These are phyloP conservation scores for Hypotaenidia okinawae DNA, from an alignment of 2,797 vertebrate species.

Conservation along the genomic window DNA sequence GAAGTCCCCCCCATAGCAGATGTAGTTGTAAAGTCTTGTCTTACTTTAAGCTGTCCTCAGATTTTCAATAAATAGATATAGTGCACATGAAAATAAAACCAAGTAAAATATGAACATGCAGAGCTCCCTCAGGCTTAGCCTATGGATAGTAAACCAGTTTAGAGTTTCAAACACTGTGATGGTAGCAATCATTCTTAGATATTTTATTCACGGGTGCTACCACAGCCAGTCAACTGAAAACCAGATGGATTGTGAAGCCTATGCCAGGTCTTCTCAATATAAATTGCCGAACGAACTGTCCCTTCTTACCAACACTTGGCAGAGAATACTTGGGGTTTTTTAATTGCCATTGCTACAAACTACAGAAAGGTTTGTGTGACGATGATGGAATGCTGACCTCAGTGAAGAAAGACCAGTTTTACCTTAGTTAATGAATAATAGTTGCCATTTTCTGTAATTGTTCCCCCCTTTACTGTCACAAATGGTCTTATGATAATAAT, in stretches of 20 bases:
- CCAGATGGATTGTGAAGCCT: conserved; percentile 27
- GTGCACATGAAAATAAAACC: neutral
- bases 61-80: neutral
- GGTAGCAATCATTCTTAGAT: neutral
- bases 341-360: conserved; percentile 45
- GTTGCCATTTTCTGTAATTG: conserved; percentile 68
- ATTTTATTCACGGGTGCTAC: neutral
- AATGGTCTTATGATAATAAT: conserved; percentile 82
- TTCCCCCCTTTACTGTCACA: conserved; percentile 69
- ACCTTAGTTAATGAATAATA: conserved; percentile 75
- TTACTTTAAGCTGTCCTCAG: neutral
- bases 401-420: conserved; percentile 61
- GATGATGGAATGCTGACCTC: conserved; percentile 54
- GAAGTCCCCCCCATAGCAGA: neutral
- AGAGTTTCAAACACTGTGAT: neutral
- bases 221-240: conserved; percentile 49
- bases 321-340: neutral
- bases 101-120: neutral
- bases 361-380: conserved; percentile 22
- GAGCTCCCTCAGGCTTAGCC: neutral
- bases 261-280: conserved; percentile 18
- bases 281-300: conserved; percentile 41
- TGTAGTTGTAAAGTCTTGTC: neutral
- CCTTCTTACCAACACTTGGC: conserved; percentile 57
- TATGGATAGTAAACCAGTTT: conserved; percentile 1